Evolutionary conservation across 2,888 invertebrate species (phyloP).

Genomic region (Drosophila mimica): DNA sequence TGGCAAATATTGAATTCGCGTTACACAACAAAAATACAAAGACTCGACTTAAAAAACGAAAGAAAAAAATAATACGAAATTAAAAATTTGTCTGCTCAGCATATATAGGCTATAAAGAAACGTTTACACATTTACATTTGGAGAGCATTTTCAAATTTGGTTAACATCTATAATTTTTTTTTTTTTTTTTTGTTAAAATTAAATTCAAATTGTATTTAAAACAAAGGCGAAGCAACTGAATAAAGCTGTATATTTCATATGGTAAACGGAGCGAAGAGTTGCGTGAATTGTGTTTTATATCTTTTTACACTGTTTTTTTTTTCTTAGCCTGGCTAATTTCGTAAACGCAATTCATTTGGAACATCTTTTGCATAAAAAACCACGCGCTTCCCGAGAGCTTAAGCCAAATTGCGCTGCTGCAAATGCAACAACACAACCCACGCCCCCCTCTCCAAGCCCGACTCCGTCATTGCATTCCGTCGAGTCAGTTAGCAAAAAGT

Average conservation of each 20-base stretch:
- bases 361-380: constrained; percentile 58
- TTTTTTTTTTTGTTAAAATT: constrained; percentile 54
- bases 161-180: constrained; percentile 17
- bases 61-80: constrained; percentile 35
- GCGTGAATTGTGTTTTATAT: neutral
- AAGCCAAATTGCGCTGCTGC: constrained; percentile 42
- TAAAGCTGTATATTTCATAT: constrained; percentile 80
- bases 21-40: constrained; percentile 69
- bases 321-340: constrained; percentile 11
- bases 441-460: neutral
- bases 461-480: constrained; percentile 34
- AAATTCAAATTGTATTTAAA: constrained; percentile 67
- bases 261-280: constrained; percentile 48
- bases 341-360: constrained; percentile 41
- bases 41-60: constrained; percentile 67
- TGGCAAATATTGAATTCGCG: constrained; percentile 70
- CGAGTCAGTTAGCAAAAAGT: constrained; percentile 74
- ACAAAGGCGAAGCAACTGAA: constrained; percentile 62
- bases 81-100: constrained; percentile 69
- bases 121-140: constrained; percentile 13
- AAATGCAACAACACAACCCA: constrained; percentile 28
- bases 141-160: constrained; percentile 14
- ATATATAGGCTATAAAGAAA: constrained; percentile 59
- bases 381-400: constrained; percentile 45
- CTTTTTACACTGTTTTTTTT: no score